These are phyloP conservation scores for Psittacula echo DNA, from an alignment of 2,797 vertebrate species.

Conservation along the genomic window DNA sequence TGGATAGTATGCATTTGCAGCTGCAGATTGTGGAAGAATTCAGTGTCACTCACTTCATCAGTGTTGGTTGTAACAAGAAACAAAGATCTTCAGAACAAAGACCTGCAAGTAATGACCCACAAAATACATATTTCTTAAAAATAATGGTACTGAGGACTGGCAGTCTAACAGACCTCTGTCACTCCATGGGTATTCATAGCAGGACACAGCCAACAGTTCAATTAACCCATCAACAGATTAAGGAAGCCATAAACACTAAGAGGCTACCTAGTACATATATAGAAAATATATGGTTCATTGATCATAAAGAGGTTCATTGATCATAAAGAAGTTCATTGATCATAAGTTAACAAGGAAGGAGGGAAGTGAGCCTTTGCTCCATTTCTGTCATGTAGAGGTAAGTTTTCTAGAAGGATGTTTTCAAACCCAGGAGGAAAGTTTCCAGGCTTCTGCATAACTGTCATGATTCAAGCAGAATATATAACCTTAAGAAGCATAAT, in stretches of 20 bases:
- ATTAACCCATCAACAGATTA: background rate
- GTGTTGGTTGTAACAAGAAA: background rate
- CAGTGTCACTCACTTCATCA: background rate
- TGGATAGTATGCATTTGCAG: background rate
- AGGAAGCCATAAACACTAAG: conserved; percentile 3
- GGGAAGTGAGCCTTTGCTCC: background rate
- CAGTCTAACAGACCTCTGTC: background rate
- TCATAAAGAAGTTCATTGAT: background rate
- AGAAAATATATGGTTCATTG: background rate
- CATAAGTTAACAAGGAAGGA: background rate
- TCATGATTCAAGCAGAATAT: background rate
- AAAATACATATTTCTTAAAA: background rate
- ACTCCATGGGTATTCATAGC: background rate
- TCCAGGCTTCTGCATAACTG: background rate
- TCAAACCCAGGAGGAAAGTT: background rate
- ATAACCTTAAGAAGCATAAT: background rate
- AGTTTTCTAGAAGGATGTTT: background rate
- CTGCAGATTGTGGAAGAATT: background rate
- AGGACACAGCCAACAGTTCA: background rate
- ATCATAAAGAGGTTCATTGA: background rate
- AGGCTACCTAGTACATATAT: background rate
- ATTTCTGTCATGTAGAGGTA: background rate
- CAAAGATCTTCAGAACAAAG: background rate
- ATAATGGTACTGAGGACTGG: background rate
- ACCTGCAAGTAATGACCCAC: background rate